phyloP scores from a whole-genome alignment of 2,888 invertebrate genomes.

The Allophyes oxyacanthae region DNA sequence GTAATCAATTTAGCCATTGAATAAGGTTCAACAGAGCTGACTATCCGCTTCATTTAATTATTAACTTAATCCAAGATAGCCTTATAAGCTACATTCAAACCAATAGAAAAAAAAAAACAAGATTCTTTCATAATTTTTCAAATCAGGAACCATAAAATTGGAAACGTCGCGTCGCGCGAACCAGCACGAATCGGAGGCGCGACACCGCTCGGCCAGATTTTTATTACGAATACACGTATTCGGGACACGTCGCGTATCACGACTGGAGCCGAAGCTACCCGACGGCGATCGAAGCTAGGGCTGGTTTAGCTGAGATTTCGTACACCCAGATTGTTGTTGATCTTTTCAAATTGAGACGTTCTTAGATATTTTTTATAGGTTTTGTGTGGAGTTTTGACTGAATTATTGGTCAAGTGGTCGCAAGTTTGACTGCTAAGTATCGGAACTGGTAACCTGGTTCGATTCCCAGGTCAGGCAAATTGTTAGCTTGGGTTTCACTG shows the following conservation, averaged over 20 bases:
- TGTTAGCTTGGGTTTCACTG: too few relatives aligned
- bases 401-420: too few relatives aligned
- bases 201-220: slow-evolving; percentile 62
- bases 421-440: too few relatives aligned
- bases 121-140: slow-evolving; percentile 63
- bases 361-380: too few relatives aligned
- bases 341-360: too few relatives aligned
- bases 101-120: slow-evolving; percentile 36
- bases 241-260: slow-evolving; percentile 64
- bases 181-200: slow-evolving; percentile 46
- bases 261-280: slow-evolving; percentile 52
- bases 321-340: slow-evolving; percentile 26
- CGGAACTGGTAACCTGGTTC: too few relatives aligned
- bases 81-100: slow-evolving; percentile 13
- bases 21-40: too few relatives aligned
- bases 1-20: too few relatives aligned
- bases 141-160: slow-evolving; percentile 68
- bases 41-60: too few relatives aligned
- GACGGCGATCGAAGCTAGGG: slow-evolving; percentile 46
- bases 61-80: too few relatives aligned
- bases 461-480: too few relatives aligned
- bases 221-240: slow-evolving; percentile 65
- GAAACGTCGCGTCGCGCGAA: slow-evolving; percentile 54
- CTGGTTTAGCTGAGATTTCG: slow-evolving; percentile 42
- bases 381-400: too few relatives aligned